phyloP scores from a whole-genome alignment of 2,888 invertebrate genomes.

The Gasteruption jaculator region DNA sequence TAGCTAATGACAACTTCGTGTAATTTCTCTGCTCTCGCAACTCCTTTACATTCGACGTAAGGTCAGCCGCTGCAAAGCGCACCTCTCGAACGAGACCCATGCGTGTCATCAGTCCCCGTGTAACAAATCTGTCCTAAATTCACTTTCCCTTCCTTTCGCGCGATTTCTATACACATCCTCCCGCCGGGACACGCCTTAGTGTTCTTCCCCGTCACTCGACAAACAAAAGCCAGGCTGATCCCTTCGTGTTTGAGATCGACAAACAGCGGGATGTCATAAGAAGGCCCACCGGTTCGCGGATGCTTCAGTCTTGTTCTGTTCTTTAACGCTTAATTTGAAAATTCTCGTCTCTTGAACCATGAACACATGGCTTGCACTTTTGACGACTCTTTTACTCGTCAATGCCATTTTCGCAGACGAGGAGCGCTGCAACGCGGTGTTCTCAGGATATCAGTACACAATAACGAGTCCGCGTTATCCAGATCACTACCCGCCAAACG shows the following conservation, averaged over 20 bases:
- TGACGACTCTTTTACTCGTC: neutral
- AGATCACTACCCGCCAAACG: slow-evolving; percentile 48
- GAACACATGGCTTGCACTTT: slow-evolving; percentile 2
- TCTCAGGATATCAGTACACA: slow-evolving; percentile 50
- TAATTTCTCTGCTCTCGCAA: no score
- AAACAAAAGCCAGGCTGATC: slow-evolving; percentile 32
- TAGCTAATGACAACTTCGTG: no score
- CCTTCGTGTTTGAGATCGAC: slow-evolving; percentile 37
- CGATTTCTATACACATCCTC: slow-evolving; percentile 43
- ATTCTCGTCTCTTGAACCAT: slow-evolving; percentile 1
- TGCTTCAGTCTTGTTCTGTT: slow-evolving; percentile 30
- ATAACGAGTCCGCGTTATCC: slow-evolving; percentile 57
- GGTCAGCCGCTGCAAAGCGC: no score
- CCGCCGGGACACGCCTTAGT: slow-evolving; percentile 31
- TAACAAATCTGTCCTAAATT: no score
- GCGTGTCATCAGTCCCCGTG: no score
- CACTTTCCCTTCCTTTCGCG: slow-evolving; percentile 14
- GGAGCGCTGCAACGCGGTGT: neutral
- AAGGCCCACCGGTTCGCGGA: slow-evolving; percentile 18
- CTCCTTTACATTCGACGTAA: no score
- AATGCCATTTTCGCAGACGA: neutral
- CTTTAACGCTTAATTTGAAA: slow-evolving; percentile 7
- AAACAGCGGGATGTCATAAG: slow-evolving; percentile 37
- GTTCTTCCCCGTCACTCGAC: slow-evolving; percentile 27
- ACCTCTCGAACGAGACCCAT: no score